Conservation (phyloP, 2,888 invertebrate genomes). For the Euplexia lucipara region DNA sequence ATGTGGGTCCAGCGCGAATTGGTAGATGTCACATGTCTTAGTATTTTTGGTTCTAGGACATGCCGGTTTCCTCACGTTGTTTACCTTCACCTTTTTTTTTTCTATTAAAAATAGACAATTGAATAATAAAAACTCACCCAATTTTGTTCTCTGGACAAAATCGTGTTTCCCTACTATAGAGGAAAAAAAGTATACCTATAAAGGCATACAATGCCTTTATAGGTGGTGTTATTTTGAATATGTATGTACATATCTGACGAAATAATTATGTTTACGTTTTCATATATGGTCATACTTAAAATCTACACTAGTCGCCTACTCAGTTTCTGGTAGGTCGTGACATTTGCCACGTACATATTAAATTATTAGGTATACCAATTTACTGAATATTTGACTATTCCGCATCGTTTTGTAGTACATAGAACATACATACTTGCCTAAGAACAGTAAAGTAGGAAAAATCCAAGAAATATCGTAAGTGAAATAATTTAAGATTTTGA, state of each 20-base stretch:
- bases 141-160: slow-evolving; percentile 21
- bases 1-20: too few relatives aligned
- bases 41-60: too few relatives aligned
- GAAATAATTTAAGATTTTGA: slow-evolving; percentile 1
- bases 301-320: neutral
- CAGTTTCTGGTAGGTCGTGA: neutral
- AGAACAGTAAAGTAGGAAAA: too few relatives aligned
- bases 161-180: slow-evolving; percentile 5
- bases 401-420: too few relatives aligned
- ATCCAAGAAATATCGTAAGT: neutral
- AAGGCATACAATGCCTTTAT: neutral
- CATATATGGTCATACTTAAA: slow-evolving; percentile 7
- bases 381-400: neutral
- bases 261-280: neutral
- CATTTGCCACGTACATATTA: neutral
- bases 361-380: neutral
- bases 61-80: too few relatives aligned
- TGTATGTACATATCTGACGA: neutral
- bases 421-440: too few relatives aligned
- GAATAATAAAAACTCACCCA: slow-evolving; percentile 14
- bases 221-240: too few relatives aligned
- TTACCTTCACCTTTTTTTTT: too few relatives aligned
- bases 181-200: slow-evolving; percentile 25
- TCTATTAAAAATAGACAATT: neutral
- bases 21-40: too few relatives aligned